Evolutionary conservation across 2,888 invertebrate genomes (phyloP), one percentile per base, ranked within the genome.

Genomic region (Tachina fera): DNA sequence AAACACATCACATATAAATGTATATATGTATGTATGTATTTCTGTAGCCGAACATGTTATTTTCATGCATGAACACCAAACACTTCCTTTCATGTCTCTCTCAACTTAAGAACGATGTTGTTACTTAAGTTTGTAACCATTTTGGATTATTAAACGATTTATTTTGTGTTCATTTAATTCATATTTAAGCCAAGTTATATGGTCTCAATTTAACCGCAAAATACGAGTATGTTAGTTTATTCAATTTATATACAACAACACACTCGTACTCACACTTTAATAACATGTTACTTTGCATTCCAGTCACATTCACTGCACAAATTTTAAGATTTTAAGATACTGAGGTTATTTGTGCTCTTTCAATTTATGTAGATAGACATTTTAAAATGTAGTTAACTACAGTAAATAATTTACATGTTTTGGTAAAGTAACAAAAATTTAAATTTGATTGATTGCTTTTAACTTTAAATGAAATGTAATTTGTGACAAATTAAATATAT

Each of bases 151-250:
- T 53, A 81, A 78, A 74, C 81, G 77, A 78, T 85, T 85, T 86
- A 83, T 68, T 65, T 86, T 86, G 86, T 86, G 86, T 79, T 76
- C 63, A 75, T 83, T 86, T 83, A 82, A 86, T 83, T 79, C 56
- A 79, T 65, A 76, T 61, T 63, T 63, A 75, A 85, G 67, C 79
- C 83, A 79, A 79, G 71, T 79, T 79, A 83, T 82, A 53, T 83
- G 78, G 71, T 79, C 75, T 61, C 70, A 51, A 79, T 68, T 61
- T 65, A 61, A 79, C 82, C 79, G 60, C 79, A 79, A 49, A 67
- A 79, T 79, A 31, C 31, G 0, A 31, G 31, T 31, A 85, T 82
- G 65, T 67, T 41, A 67, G 51, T 74, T 41, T 31, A 56, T 74
- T 22, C 43, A 56, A 8, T 63, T 78, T 45, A 56, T 61, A 53